These are phyloP conservation scores for Monochamus saltuarius DNA, from an alignment of 1,140 invertebrate species.

Conservation along the genomic window DNA sequence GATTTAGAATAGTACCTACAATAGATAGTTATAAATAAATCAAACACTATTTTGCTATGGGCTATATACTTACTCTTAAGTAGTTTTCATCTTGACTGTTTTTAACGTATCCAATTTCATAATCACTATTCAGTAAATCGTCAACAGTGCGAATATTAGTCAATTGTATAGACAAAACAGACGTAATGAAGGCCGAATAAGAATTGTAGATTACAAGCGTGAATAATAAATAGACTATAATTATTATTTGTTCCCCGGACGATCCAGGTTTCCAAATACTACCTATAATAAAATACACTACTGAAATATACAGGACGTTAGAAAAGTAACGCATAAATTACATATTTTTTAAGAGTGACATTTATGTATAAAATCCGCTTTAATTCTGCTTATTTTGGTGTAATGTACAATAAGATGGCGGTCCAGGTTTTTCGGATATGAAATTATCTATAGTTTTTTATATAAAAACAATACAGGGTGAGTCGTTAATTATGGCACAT, in stretches of 20 bases:
- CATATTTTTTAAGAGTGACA: too few species aligned
- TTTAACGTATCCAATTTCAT: slow-evolving; percentile 61
- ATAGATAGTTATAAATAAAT: too few species aligned
- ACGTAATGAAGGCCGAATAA: slow-evolving; percentile 60
- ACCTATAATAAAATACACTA: slow-evolving; percentile 56
- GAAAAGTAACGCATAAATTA: too few species aligned
- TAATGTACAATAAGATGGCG: too few species aligned
- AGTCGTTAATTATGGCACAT: too few species aligned
- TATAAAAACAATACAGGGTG: too few species aligned
- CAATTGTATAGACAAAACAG: slow-evolving; percentile 62
- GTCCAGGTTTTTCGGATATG: too few species aligned
- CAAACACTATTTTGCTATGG: too few species aligned
- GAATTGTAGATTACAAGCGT: slow-evolving; percentile 57
- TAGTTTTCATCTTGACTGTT: slow-evolving; percentile 57
- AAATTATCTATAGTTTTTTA: too few species aligned
- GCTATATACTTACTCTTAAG: slow-evolving; percentile 54
- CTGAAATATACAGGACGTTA: background rate
- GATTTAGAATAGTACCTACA: too few species aligned
- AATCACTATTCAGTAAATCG: slow-evolving; percentile 60
- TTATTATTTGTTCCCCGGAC: slow-evolving; percentile 58
- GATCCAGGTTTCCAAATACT: slow-evolving; percentile 59
- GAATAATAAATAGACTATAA: slow-evolving; percentile 60
- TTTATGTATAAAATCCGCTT: too few species aligned
- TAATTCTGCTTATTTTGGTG: too few species aligned
- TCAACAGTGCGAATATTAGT: slow-evolving; percentile 58